phyloP scores from a whole-genome alignment of 1,140 invertebrate species.

The Bombus confusus region DNA sequence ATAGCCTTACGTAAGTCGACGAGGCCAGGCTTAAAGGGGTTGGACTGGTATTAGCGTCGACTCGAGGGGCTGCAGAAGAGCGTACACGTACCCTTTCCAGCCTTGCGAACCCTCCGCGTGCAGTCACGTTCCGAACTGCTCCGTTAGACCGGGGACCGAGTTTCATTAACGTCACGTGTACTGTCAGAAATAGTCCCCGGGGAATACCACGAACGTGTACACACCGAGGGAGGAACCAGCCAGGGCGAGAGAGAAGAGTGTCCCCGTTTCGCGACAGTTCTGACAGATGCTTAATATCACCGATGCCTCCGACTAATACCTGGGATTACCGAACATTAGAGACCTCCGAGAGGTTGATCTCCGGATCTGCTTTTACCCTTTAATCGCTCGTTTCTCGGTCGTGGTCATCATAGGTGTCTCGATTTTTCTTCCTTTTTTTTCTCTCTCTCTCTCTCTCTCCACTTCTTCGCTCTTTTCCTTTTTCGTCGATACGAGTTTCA shows the following conservation, averaged over 20 bases:
- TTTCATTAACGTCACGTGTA: constrained; percentile 67
- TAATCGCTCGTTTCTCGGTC: not conserved
- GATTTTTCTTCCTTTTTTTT: not conserved
- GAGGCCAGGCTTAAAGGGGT: constrained; percentile 58
- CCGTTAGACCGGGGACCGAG: constrained; percentile 50
- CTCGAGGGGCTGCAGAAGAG: constrained; percentile 6
- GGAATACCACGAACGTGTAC: constrained; percentile 44
- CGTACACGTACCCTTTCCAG: constrained; percentile 18
- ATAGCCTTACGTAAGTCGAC: constrained; percentile 60
- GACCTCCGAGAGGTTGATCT: not conserved
- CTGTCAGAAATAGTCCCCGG: constrained; percentile 57
- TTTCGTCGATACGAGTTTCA: not conserved
- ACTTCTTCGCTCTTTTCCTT: not conserved
- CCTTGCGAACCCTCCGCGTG: constrained; percentile 28
- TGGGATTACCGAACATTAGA: constrained; percentile 21
- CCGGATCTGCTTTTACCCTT: not conserved
- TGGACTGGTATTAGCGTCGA: constrained; percentile 56
- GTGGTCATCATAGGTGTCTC: not conserved
- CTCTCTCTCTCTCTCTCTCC: too few relatives aligned
- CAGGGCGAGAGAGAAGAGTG: not conserved
- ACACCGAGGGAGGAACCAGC: not conserved
- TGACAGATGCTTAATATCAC: constrained; percentile 50
- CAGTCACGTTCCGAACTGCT: constrained; percentile 50
- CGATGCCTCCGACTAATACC: constrained; percentile 43
- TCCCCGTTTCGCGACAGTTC: constrained; percentile 48